Percentiles rank a stretch among this genome's conserved stretches.
Evolutionary conservation across 2,797 vertebrate species (phyloP).

Genomic region (Hemibagrus guttatus): DNA sequence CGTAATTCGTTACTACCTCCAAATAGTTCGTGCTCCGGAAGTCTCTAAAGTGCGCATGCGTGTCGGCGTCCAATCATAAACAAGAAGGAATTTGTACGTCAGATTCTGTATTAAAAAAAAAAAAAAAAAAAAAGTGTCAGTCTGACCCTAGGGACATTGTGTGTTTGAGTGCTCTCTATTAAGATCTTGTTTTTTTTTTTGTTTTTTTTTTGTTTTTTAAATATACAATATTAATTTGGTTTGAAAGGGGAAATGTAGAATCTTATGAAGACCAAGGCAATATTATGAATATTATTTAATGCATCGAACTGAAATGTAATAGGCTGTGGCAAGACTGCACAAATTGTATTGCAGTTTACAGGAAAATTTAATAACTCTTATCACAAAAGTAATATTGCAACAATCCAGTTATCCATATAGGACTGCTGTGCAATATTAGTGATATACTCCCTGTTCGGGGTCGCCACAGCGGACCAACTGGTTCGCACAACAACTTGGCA

Average conservation of each 20-base stretch:
- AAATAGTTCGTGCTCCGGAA: background rate
- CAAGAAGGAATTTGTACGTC: background rate
- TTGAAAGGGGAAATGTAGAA: background rate
- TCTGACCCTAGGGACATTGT: background rate
- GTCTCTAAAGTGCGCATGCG: slow-evolving; percentile 20
- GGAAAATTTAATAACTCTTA: too few species aligned
- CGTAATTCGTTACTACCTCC: background rate
- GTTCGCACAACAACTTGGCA: too few species aligned
- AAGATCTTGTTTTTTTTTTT: background rate
- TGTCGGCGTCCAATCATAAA: background rate
- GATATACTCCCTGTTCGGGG: too few species aligned
- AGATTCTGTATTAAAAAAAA: background rate
- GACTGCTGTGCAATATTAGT: too few species aligned
- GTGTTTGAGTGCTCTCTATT: background rate
- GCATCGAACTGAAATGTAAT: background rate
- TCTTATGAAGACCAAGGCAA: background rate
- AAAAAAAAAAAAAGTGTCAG: too few species aligned
- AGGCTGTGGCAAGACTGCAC: background rate
- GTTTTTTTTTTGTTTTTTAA: background rate
- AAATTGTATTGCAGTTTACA: background rate
- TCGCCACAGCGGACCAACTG: too few species aligned
- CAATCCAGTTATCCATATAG: background rate
- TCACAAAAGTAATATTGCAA: too few species aligned
- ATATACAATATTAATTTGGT: background rate
- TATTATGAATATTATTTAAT: background rate